phyloP scores from a whole-genome alignment of 2,888 invertebrate species.

The Rhagonycha fulva region DNA sequence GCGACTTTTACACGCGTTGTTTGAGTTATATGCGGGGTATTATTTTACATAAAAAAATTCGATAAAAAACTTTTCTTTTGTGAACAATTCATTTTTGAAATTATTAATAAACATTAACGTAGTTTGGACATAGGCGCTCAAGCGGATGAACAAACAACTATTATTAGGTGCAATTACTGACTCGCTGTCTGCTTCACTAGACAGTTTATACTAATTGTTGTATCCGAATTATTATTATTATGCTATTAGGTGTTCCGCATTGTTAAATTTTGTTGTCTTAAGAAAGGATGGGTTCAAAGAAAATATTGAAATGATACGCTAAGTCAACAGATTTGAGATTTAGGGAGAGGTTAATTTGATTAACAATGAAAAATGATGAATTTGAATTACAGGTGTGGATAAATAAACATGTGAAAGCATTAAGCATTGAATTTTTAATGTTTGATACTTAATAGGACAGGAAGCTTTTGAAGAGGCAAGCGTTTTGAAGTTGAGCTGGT shows the following conservation, averaged over 20 bases:
- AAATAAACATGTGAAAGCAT: not conserved
- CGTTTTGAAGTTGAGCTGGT: not conserved
- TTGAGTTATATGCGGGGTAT: not conserved
- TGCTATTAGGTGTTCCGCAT: slow-evolving; percentile 19
- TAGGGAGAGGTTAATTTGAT: slow-evolving; percentile 13
- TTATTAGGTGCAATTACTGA: slow-evolving; percentile 33
- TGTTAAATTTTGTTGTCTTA: slow-evolving; percentile 21
- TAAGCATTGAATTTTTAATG: not conserved
- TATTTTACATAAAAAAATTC: not conserved
- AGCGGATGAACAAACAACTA: slow-evolving; percentile 21
- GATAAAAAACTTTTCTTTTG: not conserved
- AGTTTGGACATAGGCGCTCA: slow-evolving; percentile 17
- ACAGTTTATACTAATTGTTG: slow-evolving; percentile 32
- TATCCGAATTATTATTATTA: slow-evolving; percentile 34
- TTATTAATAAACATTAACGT: not conserved
- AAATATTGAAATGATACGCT: slow-evolving; percentile 13
- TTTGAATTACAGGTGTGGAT: slow-evolving; percentile 21
- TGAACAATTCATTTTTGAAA: not conserved
- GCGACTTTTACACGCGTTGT: not conserved
- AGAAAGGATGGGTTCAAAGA: not conserved
- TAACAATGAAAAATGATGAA: slow-evolving; percentile 4
- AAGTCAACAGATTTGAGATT: slow-evolving; percentile 11
- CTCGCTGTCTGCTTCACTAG: slow-evolving; percentile 28
- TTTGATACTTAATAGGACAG: not conserved
- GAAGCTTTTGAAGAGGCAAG: not conserved